Percentiles rank a stretch among this genome's conserved stretches.
phyloP scores from a whole-genome alignment of 92 coral and sea anemone species.

The Ricordea florida region DNA sequence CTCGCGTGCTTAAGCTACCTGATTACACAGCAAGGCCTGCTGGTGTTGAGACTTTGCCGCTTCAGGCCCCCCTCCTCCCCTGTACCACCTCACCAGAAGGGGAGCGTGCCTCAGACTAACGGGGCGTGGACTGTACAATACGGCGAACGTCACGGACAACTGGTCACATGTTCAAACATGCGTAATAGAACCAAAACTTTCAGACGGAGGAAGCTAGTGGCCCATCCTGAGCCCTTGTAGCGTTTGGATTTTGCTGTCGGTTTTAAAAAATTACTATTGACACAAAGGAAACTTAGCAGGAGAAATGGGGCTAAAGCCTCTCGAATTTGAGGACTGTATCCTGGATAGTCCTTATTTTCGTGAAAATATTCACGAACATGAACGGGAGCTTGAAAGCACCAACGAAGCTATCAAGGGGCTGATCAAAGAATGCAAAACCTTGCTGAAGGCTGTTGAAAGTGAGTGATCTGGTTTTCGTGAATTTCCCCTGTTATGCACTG shows the following conservation, averaged over 20 bases:
- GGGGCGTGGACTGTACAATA: no score
- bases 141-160: conserved; percentile 26
- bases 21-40: no score
- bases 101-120: no score
- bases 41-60: no score
- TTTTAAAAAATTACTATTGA: background rate
- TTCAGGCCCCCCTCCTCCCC: no score
- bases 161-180: conserved; percentile 60
- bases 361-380: conserved; percentile 99
- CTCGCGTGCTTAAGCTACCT: no score
- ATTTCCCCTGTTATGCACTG: background rate
- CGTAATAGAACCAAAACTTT: conserved; percentile 58
- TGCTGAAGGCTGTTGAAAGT: conserved; percentile 97
- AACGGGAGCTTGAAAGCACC: conserved; percentile 90
- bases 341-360: conserved; percentile 99
- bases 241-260: conserved; percentile 11
- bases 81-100: no score
- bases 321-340: conserved; percentile 98
- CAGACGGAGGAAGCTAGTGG: background rate
- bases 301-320: conserved; percentile 99
- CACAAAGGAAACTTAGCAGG: background rate
- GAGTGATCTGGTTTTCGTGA: conserved; percentile 27
- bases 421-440: conserved; percentile 95
- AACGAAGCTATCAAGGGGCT: conserved; percentile 97
- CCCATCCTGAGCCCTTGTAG: background rate